phyloP scores from a whole-genome alignment of 2,888 invertebrate species.

The Lochmaea capreae region DNA sequence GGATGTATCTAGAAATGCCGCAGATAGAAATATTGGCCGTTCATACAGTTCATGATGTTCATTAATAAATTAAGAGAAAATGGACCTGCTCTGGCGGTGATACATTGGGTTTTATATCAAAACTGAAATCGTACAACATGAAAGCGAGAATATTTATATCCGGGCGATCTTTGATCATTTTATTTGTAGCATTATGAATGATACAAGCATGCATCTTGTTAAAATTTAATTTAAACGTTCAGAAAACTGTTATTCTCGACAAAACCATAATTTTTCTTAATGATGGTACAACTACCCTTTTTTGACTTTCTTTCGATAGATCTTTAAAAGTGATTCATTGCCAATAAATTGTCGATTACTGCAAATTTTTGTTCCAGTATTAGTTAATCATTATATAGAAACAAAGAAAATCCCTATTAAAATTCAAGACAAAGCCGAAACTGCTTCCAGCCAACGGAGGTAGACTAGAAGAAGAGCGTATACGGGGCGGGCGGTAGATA shows the following conservation, averaged over 20 bases:
- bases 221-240: slow-evolving; percentile 46
- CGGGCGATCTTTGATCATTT: slow-evolving; percentile 55
- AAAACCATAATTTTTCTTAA: too few species aligned
- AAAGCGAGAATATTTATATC: slow-evolving; percentile 38
- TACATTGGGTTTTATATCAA: slow-evolving; percentile 47
- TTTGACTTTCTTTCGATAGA: too few species aligned
- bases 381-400: neutral
- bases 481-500: slow-evolving; percentile 58
- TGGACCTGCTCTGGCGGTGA: slow-evolving; percentile 32
- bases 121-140: slow-evolving; percentile 40
- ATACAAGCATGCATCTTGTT: slow-evolving; percentile 43
- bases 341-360: too few species aligned
- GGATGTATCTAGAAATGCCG: slow-evolving; percentile 49
- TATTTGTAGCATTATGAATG: slow-evolving; percentile 54
- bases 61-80: slow-evolving; percentile 54
- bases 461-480: slow-evolving; percentile 30
- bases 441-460: slow-evolving; percentile 26
- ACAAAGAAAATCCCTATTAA: slow-evolving; percentile 25
- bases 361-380: too few species aligned
- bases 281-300: too few species aligned
- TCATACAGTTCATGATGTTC: slow-evolving; percentile 52
- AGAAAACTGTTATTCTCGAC: slow-evolving; percentile 42
- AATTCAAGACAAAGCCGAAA: slow-evolving; percentile 37
- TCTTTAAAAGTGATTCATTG: too few species aligned
- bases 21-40: slow-evolving; percentile 50